Evolutionary conservation across 2,113 vertebrate species (phyloP).

Genomic region (Chamaea fasciata): DNA sequence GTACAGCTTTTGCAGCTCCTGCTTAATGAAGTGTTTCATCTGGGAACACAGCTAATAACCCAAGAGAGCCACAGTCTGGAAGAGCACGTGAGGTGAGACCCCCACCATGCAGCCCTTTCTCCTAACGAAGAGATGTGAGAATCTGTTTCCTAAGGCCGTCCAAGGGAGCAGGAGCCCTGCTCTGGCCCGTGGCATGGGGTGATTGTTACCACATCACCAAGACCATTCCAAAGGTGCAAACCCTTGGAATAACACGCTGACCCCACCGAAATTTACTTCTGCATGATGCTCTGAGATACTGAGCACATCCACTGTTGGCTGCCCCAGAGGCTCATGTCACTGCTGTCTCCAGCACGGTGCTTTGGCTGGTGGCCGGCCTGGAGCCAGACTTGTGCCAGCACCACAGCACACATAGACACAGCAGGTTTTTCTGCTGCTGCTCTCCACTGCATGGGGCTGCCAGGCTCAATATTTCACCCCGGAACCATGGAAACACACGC

Average conservation of each 20-base stretch:
- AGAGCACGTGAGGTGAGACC: fast-evolving
- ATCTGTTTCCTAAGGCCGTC: not conserved
- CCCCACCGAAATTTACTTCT: not conserved
- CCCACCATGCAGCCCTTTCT: not conserved
- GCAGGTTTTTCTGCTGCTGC: not conserved
- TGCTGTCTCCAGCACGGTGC: fast-evolving
- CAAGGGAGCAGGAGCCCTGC: not conserved
- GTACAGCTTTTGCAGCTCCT: not conserved
- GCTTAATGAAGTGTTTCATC: not conserved
- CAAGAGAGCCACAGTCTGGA: not conserved
- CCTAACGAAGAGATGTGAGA: not conserved
- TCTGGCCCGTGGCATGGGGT: fast-evolving
- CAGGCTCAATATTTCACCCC: conserved; percentile 10
- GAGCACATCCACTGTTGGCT: fast-evolving
- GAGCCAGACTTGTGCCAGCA: not conserved
- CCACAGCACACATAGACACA: fast-evolving
- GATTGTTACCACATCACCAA: not conserved
- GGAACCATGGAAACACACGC: not conserved
- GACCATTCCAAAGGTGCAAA: not conserved
- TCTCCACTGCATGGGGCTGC: not conserved
- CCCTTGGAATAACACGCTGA: not conserved
- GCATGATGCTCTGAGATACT: not conserved
- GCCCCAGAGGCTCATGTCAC: not conserved
- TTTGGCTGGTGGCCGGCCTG: fast-evolving
- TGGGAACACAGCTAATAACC: not conserved